A percentile compares a stretch with the other conserved stretches of the same genome.
Evolutionary conservation across 2,888 invertebrate species (phyloP).

Genomic region (Leptinotarsa rubiginosa): DNA sequence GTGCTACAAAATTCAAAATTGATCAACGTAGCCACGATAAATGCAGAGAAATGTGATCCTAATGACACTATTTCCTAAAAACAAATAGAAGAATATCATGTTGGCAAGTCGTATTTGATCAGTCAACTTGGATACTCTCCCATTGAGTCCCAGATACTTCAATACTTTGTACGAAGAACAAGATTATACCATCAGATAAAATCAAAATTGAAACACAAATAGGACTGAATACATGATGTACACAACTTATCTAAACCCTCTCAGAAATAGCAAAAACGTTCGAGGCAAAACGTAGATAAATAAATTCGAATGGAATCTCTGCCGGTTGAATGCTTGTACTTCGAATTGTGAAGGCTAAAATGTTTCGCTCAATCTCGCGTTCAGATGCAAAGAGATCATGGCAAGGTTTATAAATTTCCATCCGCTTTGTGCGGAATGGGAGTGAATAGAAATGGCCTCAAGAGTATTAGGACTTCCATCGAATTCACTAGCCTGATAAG

Average conservation of each 20-base stretch:
- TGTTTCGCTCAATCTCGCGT: slow-evolving; percentile 37
- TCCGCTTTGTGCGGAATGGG: slow-evolving; percentile 31
- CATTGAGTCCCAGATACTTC: too few species aligned
- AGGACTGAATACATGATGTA: slow-evolving; percentile 22
- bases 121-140: too few species aligned
- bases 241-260: slow-evolving; percentile 36
- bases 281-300: slow-evolving; percentile 43
- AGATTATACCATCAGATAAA: too few species aligned
- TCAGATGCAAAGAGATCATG: slow-evolving; percentile 35
- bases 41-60: too few species aligned
- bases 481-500: slow-evolving; percentile 34
- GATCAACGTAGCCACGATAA: too few species aligned
- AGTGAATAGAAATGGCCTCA: slow-evolving; percentile 38
- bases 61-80: too few species aligned
- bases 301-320: slow-evolving; percentile 43
- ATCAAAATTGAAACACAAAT: too few species aligned
- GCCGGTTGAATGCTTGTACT: slow-evolving; percentile 26
- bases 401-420: slow-evolving; percentile 4
- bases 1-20: too few species aligned
- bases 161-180: too few species aligned
- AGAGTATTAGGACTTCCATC: slow-evolving; percentile 37
- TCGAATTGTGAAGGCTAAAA: slow-evolving; percentile 43
- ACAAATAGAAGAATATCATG: too few species aligned
- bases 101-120: too few species aligned
- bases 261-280: slow-evolving; percentile 31